phyloP scores from a whole-genome alignment of 2,113 vertebrate species.

The Erpornis zantholeuca region DNA sequence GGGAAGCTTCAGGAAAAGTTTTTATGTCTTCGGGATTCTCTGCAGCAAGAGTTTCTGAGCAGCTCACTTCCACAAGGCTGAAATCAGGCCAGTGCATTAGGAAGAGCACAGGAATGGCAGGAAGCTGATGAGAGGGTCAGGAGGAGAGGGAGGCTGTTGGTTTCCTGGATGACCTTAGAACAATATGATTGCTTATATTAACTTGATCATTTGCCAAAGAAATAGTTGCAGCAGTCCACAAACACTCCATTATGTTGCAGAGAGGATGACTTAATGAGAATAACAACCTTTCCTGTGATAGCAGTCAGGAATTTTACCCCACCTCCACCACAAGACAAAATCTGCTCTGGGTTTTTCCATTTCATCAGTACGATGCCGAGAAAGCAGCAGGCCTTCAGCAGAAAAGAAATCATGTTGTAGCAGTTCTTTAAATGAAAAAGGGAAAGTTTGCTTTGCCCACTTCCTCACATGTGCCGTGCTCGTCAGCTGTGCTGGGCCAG shows the following conservation, averaged over 20 bases:
- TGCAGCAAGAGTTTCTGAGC: neutral
- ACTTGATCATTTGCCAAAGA: neutral
- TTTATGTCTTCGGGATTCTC: neutral
- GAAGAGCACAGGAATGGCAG: neutral
- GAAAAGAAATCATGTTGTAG: neutral
- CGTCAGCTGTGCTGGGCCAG: neutral
- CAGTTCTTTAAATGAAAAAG: neutral
- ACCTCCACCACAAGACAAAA: neutral
- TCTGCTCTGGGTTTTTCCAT: neutral
- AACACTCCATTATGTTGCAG: neutral
- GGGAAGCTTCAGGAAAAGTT: neutral
- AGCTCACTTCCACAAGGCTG: neutral
- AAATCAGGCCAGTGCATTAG: neutral
- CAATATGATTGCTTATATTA: constrained; percentile 13
- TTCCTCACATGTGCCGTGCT: neutral
- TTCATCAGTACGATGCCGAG: neutral
- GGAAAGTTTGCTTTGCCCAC: neutral
- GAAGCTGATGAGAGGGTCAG: constrained; percentile 20
- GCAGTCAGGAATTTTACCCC: neutral
- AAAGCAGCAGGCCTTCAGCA: neutral
- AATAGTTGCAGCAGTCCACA: neutral
- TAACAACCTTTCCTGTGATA: neutral
- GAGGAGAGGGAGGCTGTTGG: constrained; percentile 20
- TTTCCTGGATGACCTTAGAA: constrained; percentile 43
- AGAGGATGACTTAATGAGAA: neutral